phyloP scores from a whole-genome alignment of 2,797 vertebrate species.

The Takifugu ocellatus region DNA sequence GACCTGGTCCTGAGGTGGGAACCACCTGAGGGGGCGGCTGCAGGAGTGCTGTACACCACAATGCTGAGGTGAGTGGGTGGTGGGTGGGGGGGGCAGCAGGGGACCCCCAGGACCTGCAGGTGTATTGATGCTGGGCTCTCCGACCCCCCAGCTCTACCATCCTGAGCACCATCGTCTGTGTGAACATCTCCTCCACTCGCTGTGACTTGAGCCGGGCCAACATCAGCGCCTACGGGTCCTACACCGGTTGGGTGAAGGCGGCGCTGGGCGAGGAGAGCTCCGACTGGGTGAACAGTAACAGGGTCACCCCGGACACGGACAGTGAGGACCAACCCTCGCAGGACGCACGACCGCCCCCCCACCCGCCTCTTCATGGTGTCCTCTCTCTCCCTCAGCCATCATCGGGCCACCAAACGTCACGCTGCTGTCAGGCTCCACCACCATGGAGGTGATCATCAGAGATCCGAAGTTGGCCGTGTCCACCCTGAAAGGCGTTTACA shows the following conservation, averaged over 20 bases:
- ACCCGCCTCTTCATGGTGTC: background rate
- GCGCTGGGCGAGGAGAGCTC: slow-evolving; percentile 43
- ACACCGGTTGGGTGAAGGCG: slow-evolving; percentile 41
- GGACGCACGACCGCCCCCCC: too few relatives aligned
- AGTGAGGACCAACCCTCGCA: slow-evolving; percentile 51
- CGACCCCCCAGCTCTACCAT: too few relatives aligned
- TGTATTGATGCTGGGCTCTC: too few relatives aligned
- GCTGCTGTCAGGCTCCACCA: slow-evolving; percentile 11
- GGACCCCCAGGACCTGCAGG: background rate
- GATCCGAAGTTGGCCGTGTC: slow-evolving; percentile 49
- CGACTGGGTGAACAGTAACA: slow-evolving; percentile 50
- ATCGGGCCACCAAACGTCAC: slow-evolving; percentile 54
- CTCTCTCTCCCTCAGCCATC: slow-evolving; percentile 35
- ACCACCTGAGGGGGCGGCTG: slow-evolving; percentile 21
- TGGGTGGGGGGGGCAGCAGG: too few relatives aligned
- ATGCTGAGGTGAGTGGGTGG: slow-evolving; percentile 47
- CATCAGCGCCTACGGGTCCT: slow-evolving; percentile 35
- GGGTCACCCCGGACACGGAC: slow-evolving; percentile 31
- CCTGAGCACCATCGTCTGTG: slow-evolving; percentile 24
- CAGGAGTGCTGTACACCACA: slow-evolving; percentile 44
- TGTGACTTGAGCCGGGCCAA: slow-evolving; percentile 53
- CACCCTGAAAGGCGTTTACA: slow-evolving; percentile 17
- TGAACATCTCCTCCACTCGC: slow-evolving; percentile 21
- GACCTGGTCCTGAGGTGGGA: slow-evolving; percentile 69
- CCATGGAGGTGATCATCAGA: slow-evolving; percentile 46